Percentiles rank a stretch among this genome's conserved stretches.
Evolutionary conservation across 2,888 invertebrate species (phyloP).

Genomic region (Exephanes ischioxanthus): DNA sequence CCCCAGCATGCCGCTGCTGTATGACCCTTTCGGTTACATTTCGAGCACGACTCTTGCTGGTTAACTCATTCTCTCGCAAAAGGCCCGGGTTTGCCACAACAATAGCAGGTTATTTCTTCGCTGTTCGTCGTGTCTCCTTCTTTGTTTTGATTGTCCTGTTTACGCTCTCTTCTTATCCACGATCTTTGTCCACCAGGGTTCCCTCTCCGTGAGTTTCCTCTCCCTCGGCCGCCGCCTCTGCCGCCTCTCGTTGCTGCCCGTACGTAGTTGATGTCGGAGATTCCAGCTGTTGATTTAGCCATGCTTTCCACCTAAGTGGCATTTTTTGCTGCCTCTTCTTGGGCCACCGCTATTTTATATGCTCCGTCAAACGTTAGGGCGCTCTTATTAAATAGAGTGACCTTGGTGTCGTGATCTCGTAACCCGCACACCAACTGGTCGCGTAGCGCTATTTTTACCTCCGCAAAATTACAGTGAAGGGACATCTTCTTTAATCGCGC

Average conservation of each 20-base stretch:
- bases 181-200: background rate
- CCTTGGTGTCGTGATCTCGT: conserved; percentile 48
- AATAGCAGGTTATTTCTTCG: conserved; percentile 6
- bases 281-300: no score
- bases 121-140: background rate
- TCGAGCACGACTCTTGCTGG: background rate
- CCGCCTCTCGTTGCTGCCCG: no score
- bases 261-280: no score
- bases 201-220: no score
- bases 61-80: background rate
- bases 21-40: background rate
- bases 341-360: conserved; percentile 42
- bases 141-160: background rate
- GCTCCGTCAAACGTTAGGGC: conserved; percentile 56
- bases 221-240: no score
- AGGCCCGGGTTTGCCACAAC: background rate
- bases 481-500: conserved; percentile 64
- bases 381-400: conserved; percentile 38
- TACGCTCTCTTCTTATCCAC: background rate
- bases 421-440: conserved; percentile 66
- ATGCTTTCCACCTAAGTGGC: background rate
- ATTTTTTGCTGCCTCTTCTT: conserved; percentile 46
- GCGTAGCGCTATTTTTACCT: conserved; percentile 55
- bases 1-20: background rate
- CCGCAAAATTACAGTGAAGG: conserved; percentile 60